Evolutionary conservation across 30 jellyfish, hydroid and myxozoan genomes (phyloP), one percentile per base, ranked within the genome.

Genomic region (Turritopsis dohrnii): DNA sequence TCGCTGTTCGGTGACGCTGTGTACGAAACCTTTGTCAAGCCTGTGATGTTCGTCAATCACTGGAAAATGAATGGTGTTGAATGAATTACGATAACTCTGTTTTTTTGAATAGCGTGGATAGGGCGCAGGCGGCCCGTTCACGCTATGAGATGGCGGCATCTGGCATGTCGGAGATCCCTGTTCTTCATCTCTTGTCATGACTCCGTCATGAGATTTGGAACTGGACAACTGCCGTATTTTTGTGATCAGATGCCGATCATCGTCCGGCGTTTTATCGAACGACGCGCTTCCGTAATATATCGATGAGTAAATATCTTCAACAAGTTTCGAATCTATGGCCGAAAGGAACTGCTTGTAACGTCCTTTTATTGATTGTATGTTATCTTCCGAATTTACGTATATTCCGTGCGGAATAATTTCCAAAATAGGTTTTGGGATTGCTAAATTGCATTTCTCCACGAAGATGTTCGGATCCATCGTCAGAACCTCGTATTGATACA

Each of bases 271-370:
- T 65, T 80, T 80, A 3, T 80, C 87, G 76, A 53, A 31, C 18
- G 87, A 24, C 20, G 87, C 87, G 21, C 87, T 80, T 16, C 87
- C 87, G 41, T 80, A 80, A 53, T 80, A 80, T 23, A 41, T 54
- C 18, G 41, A 18, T 21, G 87, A 81, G 53, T 52, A 80, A 52
- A 80, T 80, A 52, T 80, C 87, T 80, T 80, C 87, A 21, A 52
- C 21, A 19, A 80, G 26, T 8, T 80, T 80, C 29, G 87, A 80
- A 52, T 80, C 87, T 9, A 80, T 80, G 65, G 54, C 79, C 53
- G 31, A 27, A 16, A 80, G 20, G 16, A 4, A 31, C 21, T 27
- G 52, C 65, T 80, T 80, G 53, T 80, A 80, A 18, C 26, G 20
- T 4, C 65, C 53, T 27, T 80, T 80, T 26, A 77, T 77, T 27